Conservation (phyloP, 2,888 invertebrate genomes). For the Ophion slaviceki region DNA sequence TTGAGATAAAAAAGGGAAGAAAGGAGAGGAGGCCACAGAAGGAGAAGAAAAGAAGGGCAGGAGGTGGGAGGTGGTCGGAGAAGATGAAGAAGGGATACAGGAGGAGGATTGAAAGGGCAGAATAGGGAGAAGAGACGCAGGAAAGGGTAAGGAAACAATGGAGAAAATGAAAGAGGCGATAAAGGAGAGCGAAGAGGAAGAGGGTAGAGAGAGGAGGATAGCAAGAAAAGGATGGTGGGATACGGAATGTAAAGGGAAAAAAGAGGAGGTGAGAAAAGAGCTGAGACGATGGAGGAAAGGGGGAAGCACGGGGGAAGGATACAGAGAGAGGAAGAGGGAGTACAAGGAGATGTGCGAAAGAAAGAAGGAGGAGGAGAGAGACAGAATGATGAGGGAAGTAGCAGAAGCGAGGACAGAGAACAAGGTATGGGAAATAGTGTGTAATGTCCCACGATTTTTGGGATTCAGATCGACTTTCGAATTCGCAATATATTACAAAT, state of each 20-base stretch:
- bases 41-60: conserved; percentile 15
- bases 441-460: too few species aligned
- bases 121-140: conserved; percentile 33
- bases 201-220: neutral
- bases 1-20: neutral
- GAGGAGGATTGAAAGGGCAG: conserved; percentile 5
- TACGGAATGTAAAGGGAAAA: neutral
- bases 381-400: neutral
- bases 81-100: conserved; percentile 8
- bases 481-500: too few species aligned
- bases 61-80: conserved; percentile 11
- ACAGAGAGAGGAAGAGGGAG: too few species aligned
- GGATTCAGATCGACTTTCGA: too few species aligned
- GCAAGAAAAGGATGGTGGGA: neutral
- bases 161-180: conserved; percentile 8
- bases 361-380: too few species aligned
- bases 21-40: neutral
- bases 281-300: neutral
- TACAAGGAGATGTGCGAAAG: too few species aligned
- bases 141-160: conserved; percentile 20
- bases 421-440: conserved; percentile 14
- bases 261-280: neutral
- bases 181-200: conserved; percentile 1
- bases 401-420: conserved; percentile 5
- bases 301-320: neutral